Evolutionary conservation across 1,140 invertebrate species (phyloP).

Genomic region (Papilio machaon): DNA sequence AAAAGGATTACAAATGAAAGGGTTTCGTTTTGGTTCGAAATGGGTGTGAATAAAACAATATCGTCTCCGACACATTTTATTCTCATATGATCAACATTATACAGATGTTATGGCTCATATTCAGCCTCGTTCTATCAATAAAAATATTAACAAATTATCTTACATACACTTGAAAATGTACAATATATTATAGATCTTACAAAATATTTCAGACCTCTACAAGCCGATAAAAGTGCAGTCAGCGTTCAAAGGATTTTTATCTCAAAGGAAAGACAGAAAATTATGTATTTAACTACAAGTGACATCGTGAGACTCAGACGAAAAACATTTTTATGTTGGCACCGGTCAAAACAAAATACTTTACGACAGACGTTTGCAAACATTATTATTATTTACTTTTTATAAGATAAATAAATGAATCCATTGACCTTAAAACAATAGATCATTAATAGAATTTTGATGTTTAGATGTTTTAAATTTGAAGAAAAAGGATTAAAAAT

Average conservation of each 20-base stretch:
- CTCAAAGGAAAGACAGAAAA: background rate
- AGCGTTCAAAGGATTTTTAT: slow-evolving; percentile 15
- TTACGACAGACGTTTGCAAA: too few species aligned
- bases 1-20: too few species aligned
- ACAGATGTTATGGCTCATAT: slow-evolving; percentile 81
- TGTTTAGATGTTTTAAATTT: too few species aligned
- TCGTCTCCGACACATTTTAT: slow-evolving; percentile 69
- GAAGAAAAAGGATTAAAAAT: too few species aligned
- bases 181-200: slow-evolving; percentile 79
- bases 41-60: slow-evolving; percentile 40
- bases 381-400: too few species aligned
- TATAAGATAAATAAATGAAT: too few species aligned
- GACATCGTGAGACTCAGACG: too few species aligned
- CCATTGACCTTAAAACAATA: too few species aligned
- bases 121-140: slow-evolving; percentile 78
- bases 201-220: slow-evolving; percentile 69
- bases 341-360: background rate
- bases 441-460: too few species aligned
- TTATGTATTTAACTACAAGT: background rate
- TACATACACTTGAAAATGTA: slow-evolving; percentile 81
- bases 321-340: background rate
- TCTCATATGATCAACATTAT: slow-evolving; percentile 78
- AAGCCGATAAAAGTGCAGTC: slow-evolving; percentile 54
- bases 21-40: background rate
- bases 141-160: slow-evolving; percentile 82